Evolutionary conservation across 2,113 vertebrate species (phyloP).

Genomic region (Hiodon tergisus): DNA sequence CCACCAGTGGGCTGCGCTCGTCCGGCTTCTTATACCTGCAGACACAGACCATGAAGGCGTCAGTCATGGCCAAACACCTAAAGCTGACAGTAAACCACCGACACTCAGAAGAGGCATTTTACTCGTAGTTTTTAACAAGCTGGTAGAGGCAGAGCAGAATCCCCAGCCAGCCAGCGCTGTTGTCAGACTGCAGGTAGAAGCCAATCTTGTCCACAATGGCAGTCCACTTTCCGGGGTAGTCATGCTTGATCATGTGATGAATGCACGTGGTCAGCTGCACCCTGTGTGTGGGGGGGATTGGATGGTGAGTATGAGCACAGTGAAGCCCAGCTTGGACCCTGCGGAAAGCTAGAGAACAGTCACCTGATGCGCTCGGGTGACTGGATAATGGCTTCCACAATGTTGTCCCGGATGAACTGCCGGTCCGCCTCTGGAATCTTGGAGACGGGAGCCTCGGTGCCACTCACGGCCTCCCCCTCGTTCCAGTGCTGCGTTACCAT

Average conservation of each 20-base stretch:
- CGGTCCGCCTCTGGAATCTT: constrained; percentile 92
- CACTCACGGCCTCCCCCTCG: constrained; percentile 74
- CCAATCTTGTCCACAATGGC: constrained; percentile 96
- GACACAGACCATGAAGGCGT: constrained; percentile 53
- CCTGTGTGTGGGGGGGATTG: constrained; percentile 49
- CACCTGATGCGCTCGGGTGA: constrained; percentile 97
- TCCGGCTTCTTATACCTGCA: constrained; percentile 96
- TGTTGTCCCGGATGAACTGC: constrained; percentile 89
- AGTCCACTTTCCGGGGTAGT: constrained; percentile 94
- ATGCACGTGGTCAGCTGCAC: constrained; percentile 98
- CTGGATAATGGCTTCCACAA: constrained; percentile 96
- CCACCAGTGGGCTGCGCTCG: constrained; percentile 87
- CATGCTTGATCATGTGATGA: constrained; percentile 97
- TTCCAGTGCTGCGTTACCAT: constrained; percentile 98
- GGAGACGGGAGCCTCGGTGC: constrained; percentile 80
- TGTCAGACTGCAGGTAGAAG: constrained; percentile 95
- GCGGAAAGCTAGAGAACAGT: neutral
- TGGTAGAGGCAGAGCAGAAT: constrained; percentile 98
- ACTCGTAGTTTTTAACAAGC: constrained; percentile 99
- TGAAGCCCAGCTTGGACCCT: too few species aligned
- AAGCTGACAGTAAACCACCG: constrained; percentile 33
- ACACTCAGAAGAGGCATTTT: constrained; percentile 43
- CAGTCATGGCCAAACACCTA: neutral
- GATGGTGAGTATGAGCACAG: neutral
- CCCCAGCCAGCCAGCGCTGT: constrained; percentile 89